These are phyloP conservation scores for Hyposoter dolosus DNA, from an alignment of 2,888 invertebrate genomes.

Conservation along the genomic window DNA sequence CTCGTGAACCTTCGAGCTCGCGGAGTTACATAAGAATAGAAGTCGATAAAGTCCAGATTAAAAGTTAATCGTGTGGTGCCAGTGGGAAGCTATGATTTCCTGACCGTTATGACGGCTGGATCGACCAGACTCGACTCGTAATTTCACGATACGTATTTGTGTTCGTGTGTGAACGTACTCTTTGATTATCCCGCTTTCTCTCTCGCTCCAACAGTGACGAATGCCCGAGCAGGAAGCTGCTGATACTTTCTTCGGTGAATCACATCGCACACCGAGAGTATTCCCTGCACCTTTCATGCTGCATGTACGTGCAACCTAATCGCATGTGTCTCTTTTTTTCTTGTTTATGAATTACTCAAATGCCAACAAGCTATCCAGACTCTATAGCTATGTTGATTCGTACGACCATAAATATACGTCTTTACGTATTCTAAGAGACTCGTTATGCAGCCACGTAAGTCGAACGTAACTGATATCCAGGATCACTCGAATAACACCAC, in stretches of 20 bases:
- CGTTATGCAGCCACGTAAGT: constrained; percentile 39
- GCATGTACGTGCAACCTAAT: neutral
- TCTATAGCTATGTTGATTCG: neutral
- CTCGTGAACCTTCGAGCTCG: neutral
- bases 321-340: neutral
- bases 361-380: neutral
- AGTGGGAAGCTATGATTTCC: constrained; percentile 48
- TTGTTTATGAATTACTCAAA: neutral
- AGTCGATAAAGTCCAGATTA: constrained; percentile 43
- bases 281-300: neutral
- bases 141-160: constrained; percentile 18
- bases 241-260: constrained; percentile 63
- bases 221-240: constrained; percentile 53
- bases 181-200: constrained; percentile 1
- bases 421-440: constrained; percentile 8
- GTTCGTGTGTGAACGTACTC: constrained; percentile 27
- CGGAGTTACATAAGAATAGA: constrained; percentile 41
- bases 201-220: neutral
- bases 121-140: constrained; percentile 32
- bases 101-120: constrained; percentile 48
- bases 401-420: constrained; percentile 12
- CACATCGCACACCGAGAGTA: constrained; percentile 2
- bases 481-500: constrained; percentile 35
- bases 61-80: constrained; percentile 19
- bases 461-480: constrained; percentile 58